phyloP scores from a whole-genome alignment of 2,888 invertebrate genomes.

The Julus scandinavius region DNA sequence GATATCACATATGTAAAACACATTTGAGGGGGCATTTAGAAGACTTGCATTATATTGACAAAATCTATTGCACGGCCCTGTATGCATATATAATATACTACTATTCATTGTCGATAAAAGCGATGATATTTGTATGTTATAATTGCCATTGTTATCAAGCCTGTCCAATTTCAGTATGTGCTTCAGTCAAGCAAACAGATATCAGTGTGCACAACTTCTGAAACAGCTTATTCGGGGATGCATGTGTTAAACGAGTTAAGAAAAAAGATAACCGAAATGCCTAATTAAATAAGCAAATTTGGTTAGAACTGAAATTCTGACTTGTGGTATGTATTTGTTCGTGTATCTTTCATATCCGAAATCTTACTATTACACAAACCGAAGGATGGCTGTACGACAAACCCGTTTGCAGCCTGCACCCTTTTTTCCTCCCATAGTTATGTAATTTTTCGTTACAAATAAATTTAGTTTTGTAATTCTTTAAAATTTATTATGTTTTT shows the following conservation, averaged over 20 bases:
- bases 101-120: no score
- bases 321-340: background rate
- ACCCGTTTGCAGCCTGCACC: background rate
- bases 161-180: no score
- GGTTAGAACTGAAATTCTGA: background rate
- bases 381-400: background rate
- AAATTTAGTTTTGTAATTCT: constrained; percentile 16
- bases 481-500: background rate
- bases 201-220: no score
- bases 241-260: background rate
- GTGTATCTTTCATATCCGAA: background rate
- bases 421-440: background rate
- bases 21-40: no score
- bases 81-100: no score
- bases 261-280: background rate
- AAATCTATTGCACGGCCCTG: no score
- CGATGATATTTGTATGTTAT: no score
- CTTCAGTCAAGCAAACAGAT: no score
- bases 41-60: no score
- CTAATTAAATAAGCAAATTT: background rate
- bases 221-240: no score
- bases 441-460: constrained; percentile 24
- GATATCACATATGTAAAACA: no score
- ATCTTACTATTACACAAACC: background rate
- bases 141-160: no score